Conservation (phyloP, 2,888 invertebrate species). For the Chalcosyrphus nemorum region DNA sequence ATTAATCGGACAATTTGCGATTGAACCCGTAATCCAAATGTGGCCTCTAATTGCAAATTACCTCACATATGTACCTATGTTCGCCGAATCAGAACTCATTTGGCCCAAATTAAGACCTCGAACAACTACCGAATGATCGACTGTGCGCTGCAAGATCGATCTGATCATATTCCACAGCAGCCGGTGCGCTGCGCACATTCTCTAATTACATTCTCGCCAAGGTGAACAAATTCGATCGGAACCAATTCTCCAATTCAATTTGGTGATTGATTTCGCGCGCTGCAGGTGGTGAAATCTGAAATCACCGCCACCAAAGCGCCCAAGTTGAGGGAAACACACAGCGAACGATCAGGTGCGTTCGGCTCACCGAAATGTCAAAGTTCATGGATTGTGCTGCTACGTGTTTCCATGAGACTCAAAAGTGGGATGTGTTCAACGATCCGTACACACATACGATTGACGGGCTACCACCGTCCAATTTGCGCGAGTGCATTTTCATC, state of each 20-base stretch:
- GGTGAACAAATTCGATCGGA: constrained; percentile 69
- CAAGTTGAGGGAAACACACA: constrained; percentile 37
- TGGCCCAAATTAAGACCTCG: constrained; percentile 70
- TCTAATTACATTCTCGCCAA: constrained; percentile 69
- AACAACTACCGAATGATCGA: constrained; percentile 38
- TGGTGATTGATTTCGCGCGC: constrained; percentile 67
- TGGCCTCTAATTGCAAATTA: constrained; percentile 66
- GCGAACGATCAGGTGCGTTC: constrained; percentile 58
- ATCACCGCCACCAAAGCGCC: constrained; percentile 36
- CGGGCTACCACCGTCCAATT: constrained; percentile 21
- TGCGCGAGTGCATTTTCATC: constrained; percentile 6
- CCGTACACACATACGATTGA: constrained; percentile 6
- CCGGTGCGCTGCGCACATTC: constrained; percentile 23
- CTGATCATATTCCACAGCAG: too few species aligned
- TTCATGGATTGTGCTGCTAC: constrained; percentile 61
- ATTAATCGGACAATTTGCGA: constrained; percentile 70
- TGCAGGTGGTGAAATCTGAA: constrained; percentile 73
- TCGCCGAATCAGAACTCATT: constrained; percentile 37
- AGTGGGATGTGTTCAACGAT: constrained; percentile 51
- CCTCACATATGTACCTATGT: constrained; percentile 64
- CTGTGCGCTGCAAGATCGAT: too few species aligned
- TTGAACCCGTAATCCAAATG: constrained; percentile 68
- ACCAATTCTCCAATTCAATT: constrained; percentile 69
- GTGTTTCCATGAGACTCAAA: constrained; percentile 43
- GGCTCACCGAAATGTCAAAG: constrained; percentile 59